Base-by-base conservation (phyloP, 2,113 vertebrate genomes). In the Lophura nycthemera region DNA sequence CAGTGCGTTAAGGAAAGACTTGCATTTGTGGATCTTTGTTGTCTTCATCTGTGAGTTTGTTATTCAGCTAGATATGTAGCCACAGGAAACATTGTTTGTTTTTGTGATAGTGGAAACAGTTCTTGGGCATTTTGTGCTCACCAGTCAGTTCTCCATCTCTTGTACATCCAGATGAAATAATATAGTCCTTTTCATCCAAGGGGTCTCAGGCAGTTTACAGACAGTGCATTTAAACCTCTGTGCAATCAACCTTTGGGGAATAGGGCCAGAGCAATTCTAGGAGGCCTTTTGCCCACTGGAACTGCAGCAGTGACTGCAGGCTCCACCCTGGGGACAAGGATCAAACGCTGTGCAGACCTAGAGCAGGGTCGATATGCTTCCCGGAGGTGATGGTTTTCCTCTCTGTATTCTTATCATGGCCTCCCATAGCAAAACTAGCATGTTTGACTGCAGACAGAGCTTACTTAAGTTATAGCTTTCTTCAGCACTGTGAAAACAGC, bases 331-430 rank as follows among this genome's bases (percentile, higher is more conserved):
- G 22, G 17, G 16, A 34, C 64, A 20, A 10, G 42, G 63, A 34
- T 14, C 30, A 38, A 47, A 36, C 36, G 8, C 32, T 45, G 29
- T 48, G 60, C 74, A 64, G 61, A 64, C 25, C 40, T 30, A 17
- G 42, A 57, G 29, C 27, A 2, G 2, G 21, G 24, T 38, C 40
- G 67, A 29, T 5, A 2, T 29, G 11, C 48, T 67, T 14, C 8
- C 14, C 54, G 54, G 45, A 48, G 20, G 3, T 36, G 40, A 25
- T 57, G 25, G 3, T 57, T 93, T 82, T 75, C 45, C 13, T 64
- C 24, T 4, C 0, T 18, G 1, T 56, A 5, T 66, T 24, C 22
- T 50, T 50, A 50, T 48, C 11, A 6, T 24, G 48, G 48, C 48
- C 48, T 50, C 22, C 48, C 48, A 22, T 50, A 22, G 22, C 48